Base-by-base conservation (phyloP, 2,888 invertebrate genomes). In the Lagria hirta region DNA sequence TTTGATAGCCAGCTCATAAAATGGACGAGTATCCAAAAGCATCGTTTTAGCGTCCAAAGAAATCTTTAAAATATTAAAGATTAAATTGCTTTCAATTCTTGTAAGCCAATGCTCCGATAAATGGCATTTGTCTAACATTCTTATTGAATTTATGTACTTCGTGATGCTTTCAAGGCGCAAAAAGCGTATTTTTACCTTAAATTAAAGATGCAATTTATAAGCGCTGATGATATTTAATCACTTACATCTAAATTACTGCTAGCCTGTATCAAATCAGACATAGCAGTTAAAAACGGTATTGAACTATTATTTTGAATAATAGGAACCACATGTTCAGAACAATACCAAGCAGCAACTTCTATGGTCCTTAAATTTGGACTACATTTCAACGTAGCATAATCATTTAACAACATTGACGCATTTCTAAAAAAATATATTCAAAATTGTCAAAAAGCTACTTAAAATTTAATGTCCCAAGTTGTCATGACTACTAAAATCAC, bases 91-190 rank as follows among this genome's bases (percentile, higher is more conserved):
- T 70, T 84, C 84, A 55, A 78, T 74, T 71, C 80, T 80, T 0
- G 81, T 79, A 60, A 81, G 81, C 80, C 81, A 81, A 60, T 80
- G 80, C 26, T 73, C 73, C 42, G 71, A 73, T n/a, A 80, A 66
- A 55, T 70, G 71, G 43, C 64, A 69, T 27, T 57, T 57, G 10
- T 55, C 41, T 2, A 55, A 32, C 6, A 51, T 43, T 48, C 70
- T 68, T 8, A 81, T 48, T 34, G 63, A 65, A 35, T 60, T 64
- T 12, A 79, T 61, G 61, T 81, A 81, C 55, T 57, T 40, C 54
- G 56, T 32, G 63, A 68, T 56, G 62, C 71, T 61, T 63, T 62
- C 34, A 37, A 69, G 61, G 7, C 55, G 55, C 13, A 80, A 54
- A 54, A 75, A 77, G 11, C 54, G 36, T 20, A 69, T 55, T 37